Evolutionary conservation across 2,797 vertebrate species (phyloP), one percentile per base, ranked within the genome.

Genomic region (Epinephelus malabaricus): DNA sequence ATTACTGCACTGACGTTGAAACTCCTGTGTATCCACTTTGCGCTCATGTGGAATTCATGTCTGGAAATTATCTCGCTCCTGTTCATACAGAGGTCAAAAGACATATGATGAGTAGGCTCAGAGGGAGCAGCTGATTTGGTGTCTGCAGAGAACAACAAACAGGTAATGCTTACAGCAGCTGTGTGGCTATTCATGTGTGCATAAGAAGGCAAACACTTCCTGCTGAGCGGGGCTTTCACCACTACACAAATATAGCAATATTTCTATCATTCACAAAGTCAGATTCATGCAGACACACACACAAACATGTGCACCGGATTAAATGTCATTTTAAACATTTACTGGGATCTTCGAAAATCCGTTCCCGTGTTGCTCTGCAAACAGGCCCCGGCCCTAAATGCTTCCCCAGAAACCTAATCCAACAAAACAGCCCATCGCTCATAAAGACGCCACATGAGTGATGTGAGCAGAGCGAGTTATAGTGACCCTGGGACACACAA

Each of bases 401-500:
- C 69, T 89, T 87, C 86, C 76, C 78, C 83, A 92, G 94, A 95
- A 93, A 94, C 88, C 85, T 66, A 89, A 94, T 85, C 84, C 89
- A 90, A 81, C 81, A 85, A 88, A 83, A 88, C 84, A 86, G 81
- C 51, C 90, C 90, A 91, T 93, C 75, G 77, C 90, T 94, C 94
- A 95, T 94, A 94, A 95, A 94, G 84, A 85, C 68, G 86, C 86
- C 87, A 79, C 85, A 86, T 88, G 90, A 93, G 69, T 77, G 92
- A 95, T 91, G 92, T 75, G 90, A 86, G 90, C 88, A 4, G 27
- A 79, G 86, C 85, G 63, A 86, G 89, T 93, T 95, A 95, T 79
- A 83, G 90, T 6, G 88, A 94, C 90, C 92, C 85, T 65, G 94
- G 94, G 95, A 94, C 88, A 84, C 85, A 92, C 91, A 92, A 94